Conservation (phyloP, 2,797 vertebrate species). For the Microchirus variegatus region DNA sequence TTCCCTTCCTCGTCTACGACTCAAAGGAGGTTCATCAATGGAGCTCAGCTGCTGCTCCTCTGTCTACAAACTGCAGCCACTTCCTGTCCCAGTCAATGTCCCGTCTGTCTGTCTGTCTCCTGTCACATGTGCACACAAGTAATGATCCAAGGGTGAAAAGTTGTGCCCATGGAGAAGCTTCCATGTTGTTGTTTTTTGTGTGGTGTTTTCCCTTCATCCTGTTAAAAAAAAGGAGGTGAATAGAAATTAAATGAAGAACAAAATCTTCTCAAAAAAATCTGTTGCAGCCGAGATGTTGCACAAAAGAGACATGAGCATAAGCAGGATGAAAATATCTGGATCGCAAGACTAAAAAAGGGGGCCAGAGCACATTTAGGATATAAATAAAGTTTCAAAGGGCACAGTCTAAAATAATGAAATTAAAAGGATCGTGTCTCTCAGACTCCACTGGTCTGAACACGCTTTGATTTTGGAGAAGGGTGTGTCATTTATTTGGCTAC, state of each 20-base stretch:
- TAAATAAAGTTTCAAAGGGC: no score
- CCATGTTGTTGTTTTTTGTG: background rate
- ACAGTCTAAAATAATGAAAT: no score
- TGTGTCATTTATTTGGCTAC: background rate
- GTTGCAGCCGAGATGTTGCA: no score
- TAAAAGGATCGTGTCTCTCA: no score
- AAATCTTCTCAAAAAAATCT: no score
- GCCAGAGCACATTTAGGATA: no score
- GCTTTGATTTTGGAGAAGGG: background rate
- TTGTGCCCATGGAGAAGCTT: conserved; percentile 12
- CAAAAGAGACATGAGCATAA: no score
- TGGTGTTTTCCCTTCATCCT: background rate
- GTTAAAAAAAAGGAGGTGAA: background rate
- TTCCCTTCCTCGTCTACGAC: conserved; percentile 54
- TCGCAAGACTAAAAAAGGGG: no score
- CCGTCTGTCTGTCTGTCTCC: conserved; percentile 71
- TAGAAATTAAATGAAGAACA: background rate
- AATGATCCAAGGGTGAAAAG: conserved; percentile 31
- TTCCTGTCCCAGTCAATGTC: conserved; percentile 73
- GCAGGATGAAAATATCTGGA: no score
- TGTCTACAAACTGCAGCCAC: conserved; percentile 63
- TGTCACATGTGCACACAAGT: conserved; percentile 23
- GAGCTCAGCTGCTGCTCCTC: conserved; percentile 40
- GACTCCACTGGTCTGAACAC: no score
- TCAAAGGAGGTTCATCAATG: conserved; percentile 58